These are phyloP conservation scores for Clunio marinus DNA, from an alignment of 2,888 invertebrate species.

Conservation along the genomic window DNA sequence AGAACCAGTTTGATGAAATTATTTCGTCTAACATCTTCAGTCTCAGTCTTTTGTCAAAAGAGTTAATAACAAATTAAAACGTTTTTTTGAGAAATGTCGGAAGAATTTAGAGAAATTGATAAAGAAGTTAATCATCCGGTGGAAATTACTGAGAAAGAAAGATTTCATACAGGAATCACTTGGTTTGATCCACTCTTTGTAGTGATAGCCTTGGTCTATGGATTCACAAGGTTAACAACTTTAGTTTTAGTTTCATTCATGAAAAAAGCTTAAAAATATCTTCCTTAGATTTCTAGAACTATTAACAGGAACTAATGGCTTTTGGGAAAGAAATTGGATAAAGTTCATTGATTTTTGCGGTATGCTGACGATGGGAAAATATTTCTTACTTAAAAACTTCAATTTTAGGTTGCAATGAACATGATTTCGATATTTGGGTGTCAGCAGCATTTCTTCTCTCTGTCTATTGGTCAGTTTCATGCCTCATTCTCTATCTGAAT, in stretches of 20 bases:
- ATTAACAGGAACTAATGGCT: neutral
- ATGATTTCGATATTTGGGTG: neutral
- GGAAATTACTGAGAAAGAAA: neutral
- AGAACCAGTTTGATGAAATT: neutral
- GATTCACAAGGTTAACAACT: constrained; percentile 8
- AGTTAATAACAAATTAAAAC: neutral
- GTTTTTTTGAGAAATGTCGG: neutral
- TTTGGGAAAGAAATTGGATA: neutral
- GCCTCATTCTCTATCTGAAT: neutral
- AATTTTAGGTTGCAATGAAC: neutral
- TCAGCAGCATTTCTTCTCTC: neutral
- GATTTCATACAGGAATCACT: neutral
- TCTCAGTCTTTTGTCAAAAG: neutral
- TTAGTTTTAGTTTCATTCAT: neutral
- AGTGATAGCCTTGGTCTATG: neutral
- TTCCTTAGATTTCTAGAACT: neutral
- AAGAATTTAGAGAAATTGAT: neutral
- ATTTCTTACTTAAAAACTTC: neutral
- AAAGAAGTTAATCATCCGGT: neutral
- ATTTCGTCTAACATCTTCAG: neutral
- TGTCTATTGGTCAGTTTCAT: constrained; percentile 5
- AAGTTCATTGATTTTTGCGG: neutral
- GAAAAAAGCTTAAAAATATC: neutral
- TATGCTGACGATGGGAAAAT: neutral
- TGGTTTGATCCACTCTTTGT: neutral